Evolutionary conservation across 2,888 invertebrate species (phyloP).

Genomic region (Dendrolimus pini): DNA sequence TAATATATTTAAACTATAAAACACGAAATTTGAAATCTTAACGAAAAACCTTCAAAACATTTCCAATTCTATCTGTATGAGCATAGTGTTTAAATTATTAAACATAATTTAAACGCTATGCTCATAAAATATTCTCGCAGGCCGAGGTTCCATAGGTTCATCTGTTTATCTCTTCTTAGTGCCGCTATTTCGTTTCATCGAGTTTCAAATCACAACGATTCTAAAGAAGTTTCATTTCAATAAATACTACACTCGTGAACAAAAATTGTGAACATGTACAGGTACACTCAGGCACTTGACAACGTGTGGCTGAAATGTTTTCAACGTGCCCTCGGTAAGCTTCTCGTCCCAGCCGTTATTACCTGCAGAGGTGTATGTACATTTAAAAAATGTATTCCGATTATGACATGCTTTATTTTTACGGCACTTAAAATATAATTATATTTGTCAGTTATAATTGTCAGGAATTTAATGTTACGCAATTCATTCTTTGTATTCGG

Average conservation of each 20-base stretch:
- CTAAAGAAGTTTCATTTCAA: slow-evolving; percentile 16
- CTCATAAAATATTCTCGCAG: too few species aligned
- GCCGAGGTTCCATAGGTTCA: too few species aligned
- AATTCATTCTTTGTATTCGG: not conserved
- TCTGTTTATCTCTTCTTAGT: too few species aligned
- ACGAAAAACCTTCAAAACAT: too few species aligned
- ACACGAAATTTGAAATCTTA: too few species aligned
- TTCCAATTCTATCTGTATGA: too few species aligned
- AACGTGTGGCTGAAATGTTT: slow-evolving; percentile 33
- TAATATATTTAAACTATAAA: too few species aligned
- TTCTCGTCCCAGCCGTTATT: slow-evolving; percentile 15
- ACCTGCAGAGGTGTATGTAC: slow-evolving; percentile 21
- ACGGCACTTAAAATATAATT: slow-evolving; percentile 23
- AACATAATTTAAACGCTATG: too few species aligned
- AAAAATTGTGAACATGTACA: slow-evolving; percentile 23
- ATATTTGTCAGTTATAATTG: too few species aligned
- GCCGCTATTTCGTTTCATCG: too few species aligned
- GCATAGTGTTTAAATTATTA: too few species aligned
- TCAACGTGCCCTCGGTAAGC: slow-evolving; percentile 23
- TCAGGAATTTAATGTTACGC: slow-evolving; percentile 20
- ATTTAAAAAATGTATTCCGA: slow-evolving; percentile 26
- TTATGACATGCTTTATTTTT: slow-evolving; percentile 31
- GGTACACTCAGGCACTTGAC: slow-evolving; percentile 29
- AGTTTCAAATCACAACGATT: too few species aligned
- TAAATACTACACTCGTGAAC: slow-evolving; percentile 33